A percentile compares a stretch with the other conserved stretches of the same genome.
phyloP scores from a whole-genome alignment of 2,888 invertebrate genomes.

The Linnaemya tessellans region DNA sequence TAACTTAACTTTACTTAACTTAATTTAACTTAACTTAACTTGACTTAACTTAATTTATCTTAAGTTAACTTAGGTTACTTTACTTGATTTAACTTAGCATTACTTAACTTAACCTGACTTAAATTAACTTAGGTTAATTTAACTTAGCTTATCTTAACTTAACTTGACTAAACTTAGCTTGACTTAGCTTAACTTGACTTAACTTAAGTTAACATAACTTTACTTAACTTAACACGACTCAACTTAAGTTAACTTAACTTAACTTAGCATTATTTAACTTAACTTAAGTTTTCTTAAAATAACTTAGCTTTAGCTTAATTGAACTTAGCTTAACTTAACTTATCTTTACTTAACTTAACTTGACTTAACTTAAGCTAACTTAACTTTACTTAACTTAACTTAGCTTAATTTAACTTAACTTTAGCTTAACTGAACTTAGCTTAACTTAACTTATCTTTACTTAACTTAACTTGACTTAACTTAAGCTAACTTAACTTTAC shows the following conservation, averaged over 20 bases:
- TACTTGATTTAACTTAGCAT: not conserved
- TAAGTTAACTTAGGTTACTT: conserved; percentile 19
- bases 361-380: not conserved
- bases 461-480: no score
- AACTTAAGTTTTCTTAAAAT: conserved; percentile 12
- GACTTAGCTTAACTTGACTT: not conserved
- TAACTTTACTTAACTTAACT: not conserved
- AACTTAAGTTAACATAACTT: conserved; percentile 25
- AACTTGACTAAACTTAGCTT: not conserved
- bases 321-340: not conserved
- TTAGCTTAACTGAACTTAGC: no score
- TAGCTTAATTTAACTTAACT: no score
- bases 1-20: not conserved
- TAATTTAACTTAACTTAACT: not conserved
- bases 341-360: not conserved
- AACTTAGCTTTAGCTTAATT: not conserved
- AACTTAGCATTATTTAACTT: conserved; percentile 25
- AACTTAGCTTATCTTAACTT: conserved; percentile 17
- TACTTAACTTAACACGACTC: not conserved
- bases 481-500: not conserved
- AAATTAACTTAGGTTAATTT: conserved; percentile 27
- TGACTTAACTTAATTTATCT: not conserved
- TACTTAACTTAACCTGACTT: conserved; percentile 17
- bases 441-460: no score
- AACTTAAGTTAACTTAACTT: conserved; percentile 27